A percentile compares a stretch with the other conserved stretches of the same genome.
Evolutionary conservation across 2,797 vertebrate genomes (phyloP).

Genomic region (Cryptoblepharus egeriae): DNA sequence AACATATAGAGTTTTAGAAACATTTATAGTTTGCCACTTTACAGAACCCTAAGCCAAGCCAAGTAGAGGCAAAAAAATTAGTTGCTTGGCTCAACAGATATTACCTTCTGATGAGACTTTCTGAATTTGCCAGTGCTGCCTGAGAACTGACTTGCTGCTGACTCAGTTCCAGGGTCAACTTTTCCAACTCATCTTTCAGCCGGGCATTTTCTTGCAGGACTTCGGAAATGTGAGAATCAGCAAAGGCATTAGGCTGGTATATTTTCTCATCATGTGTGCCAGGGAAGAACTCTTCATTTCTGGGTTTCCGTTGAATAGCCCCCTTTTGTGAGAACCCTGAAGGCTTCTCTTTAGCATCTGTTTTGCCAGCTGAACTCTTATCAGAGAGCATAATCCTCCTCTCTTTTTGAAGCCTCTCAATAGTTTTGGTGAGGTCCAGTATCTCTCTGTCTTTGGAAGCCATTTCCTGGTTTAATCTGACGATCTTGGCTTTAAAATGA

Average conservation of each 20-base stretch:
- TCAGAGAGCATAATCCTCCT: slow-evolving; percentile 80
- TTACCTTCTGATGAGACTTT: slow-evolving; percentile 83
- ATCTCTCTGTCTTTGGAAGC: slow-evolving; percentile 83
- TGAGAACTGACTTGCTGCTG: slow-evolving; percentile 79
- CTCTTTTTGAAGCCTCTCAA: slow-evolving; percentile 90
- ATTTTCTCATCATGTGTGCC: slow-evolving; percentile 77
- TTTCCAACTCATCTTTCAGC: slow-evolving; percentile 79
- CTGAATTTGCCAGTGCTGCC: slow-evolving; percentile 67
- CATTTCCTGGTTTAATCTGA: slow-evolving; percentile 87
- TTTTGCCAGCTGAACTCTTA: slow-evolving; percentile 62
- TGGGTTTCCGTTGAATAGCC: slow-evolving; percentile 42
- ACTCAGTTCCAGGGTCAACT: slow-evolving; percentile 76
- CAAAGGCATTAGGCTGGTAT: slow-evolving; percentile 82
- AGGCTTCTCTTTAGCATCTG: slow-evolving; percentile 40
- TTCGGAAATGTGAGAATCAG: slow-evolving; percentile 81
- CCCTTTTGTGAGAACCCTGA: slow-evolving; percentile 60
- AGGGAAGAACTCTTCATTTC: slow-evolving; percentile 63
- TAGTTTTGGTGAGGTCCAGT: slow-evolving; percentile 87
- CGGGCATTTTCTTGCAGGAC: slow-evolving; percentile 86
- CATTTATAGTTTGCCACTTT: background rate
- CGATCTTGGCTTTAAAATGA: slow-evolving; percentile 75
- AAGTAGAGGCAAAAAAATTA: background rate
- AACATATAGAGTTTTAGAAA: background rate
- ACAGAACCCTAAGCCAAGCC: background rate
- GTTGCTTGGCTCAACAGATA: background rate